Evolutionary conservation across 2,113 vertebrate genomes (phyloP).

Genomic region (Progne subis): DNA sequence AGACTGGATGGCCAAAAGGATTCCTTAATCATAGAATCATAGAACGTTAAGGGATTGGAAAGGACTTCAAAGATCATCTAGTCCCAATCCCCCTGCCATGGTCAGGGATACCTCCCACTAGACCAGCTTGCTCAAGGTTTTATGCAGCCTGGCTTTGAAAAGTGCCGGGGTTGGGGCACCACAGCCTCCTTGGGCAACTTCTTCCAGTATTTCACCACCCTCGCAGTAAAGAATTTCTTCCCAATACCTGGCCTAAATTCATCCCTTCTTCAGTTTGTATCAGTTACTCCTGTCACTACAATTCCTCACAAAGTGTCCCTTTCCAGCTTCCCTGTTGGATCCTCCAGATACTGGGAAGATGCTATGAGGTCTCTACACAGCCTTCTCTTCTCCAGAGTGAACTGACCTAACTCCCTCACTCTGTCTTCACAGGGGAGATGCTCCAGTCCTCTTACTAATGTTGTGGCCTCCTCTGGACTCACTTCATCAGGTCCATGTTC

Average conservation of each 20-base stretch:
- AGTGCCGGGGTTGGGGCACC: background rate
- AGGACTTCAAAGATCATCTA: background rate
- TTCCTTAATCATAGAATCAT: background rate
- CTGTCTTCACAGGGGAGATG: background rate
- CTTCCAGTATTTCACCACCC: background rate
- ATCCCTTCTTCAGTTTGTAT: background rate
- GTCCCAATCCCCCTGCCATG: background rate
- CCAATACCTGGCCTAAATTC: background rate
- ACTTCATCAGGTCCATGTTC: background rate
- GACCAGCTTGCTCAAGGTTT: background rate
- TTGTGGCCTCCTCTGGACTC: background rate
- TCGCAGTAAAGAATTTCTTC: background rate
- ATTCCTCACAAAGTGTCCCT: background rate
- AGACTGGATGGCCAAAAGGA: background rate
- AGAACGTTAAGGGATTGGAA: background rate
- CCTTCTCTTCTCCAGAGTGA: background rate
- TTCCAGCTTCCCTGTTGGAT: background rate
- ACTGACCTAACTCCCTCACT: background rate
- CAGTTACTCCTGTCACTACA: background rate
- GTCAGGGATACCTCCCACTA: background rate
- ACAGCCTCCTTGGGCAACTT: background rate
- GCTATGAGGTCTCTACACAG: background rate
- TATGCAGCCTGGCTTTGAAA: background rate
- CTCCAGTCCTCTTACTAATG: accelerated
- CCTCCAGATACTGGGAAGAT: background rate